Evolutionary conservation across 53 echinoderm and acorn worm genomes (phyloP), one percentile per base, ranked within the genome.

Genomic region (Apostichopus leukothele): DNA sequence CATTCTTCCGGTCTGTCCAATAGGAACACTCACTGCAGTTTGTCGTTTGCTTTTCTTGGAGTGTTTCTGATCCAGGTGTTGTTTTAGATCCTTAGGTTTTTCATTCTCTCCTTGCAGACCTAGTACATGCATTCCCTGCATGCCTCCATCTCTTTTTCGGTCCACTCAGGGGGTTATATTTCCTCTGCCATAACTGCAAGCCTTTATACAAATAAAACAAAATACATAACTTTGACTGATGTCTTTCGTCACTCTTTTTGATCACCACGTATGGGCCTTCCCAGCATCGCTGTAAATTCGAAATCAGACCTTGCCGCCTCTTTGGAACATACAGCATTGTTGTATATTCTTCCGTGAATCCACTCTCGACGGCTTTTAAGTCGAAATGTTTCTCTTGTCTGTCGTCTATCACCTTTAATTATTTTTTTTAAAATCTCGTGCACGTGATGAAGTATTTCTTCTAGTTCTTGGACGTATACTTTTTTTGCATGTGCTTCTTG

Each of bases 221-320:
- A 19, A 75, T 9, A 75, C 22, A 75, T 18, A 75, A 25, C 18
- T 63, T 11, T 13, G 5, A 63, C 16, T 13, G 12, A 63, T 61
- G 61, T 61, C 61, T 13, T 61, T 9, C 13, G 61, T 11, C 13
- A 13, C 61, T 61, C 13, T 13, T 61, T 39, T 39, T 55, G 52
- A 59, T 88, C 50, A 89, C 89, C 19, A 60, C 61, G 50, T 61
- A 88, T 26, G 89, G 89, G 16, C 77, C 88, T 21, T 88, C 77
- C 88, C 88, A 88, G 6, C 20, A 52, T 19, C 57, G 50, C 14
- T 88, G 88, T 8, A 88, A 76, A 51, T 88, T 88, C 1, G 88
- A 59, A 21, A 52, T 76, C 26, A 57, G 53, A 18, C 77, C 88
- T 74, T 25, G 19, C 12, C 76, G 73, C 26, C 23, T 52, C 60